phyloP scores from a whole-genome alignment of 2,888 invertebrate species.

The Hoplodrina blanda region DNA sequence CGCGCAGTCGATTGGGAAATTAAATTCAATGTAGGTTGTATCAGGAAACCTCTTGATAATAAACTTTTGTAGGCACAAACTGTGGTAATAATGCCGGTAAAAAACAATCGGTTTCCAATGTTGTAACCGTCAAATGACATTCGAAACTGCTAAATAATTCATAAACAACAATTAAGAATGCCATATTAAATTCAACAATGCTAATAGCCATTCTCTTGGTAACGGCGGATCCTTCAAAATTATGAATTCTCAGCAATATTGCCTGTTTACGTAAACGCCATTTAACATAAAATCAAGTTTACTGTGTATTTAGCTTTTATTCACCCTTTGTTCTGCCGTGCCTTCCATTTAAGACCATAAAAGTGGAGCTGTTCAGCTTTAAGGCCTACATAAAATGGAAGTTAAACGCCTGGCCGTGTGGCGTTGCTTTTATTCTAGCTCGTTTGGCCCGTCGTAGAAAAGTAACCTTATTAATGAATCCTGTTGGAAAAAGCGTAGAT shows the following conservation, averaged over 20 bases:
- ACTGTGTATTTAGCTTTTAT: slow-evolving; percentile 50
- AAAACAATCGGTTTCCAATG: slow-evolving; percentile 31
- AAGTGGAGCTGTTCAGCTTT: slow-evolving; percentile 36
- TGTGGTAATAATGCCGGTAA: slow-evolving; percentile 13
- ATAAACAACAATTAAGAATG: slow-evolving; percentile 42
- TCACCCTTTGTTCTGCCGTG: slow-evolving; percentile 46
- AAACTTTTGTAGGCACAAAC: background rate
- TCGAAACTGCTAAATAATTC: slow-evolving; percentile 51
- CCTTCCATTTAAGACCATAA: slow-evolving; percentile 39
- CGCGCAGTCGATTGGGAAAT: background rate
- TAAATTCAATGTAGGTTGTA: slow-evolving; percentile 1
- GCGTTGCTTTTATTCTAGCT: slow-evolving; percentile 47
- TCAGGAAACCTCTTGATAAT: background rate
- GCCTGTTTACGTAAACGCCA: slow-evolving; percentile 47
- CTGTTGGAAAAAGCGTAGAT: slow-evolving; percentile 39
- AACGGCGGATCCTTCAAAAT: slow-evolving; percentile 43
- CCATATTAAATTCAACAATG: slow-evolving; percentile 44
- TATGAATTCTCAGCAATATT: slow-evolving; percentile 45
- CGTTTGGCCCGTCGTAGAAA: slow-evolving; percentile 34
- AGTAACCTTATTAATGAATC: slow-evolving; percentile 37
- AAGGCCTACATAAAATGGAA: slow-evolving; percentile 46
- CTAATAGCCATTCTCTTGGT: slow-evolving; percentile 32
- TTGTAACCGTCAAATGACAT: slow-evolving; percentile 27
- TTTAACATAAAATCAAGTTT: slow-evolving; percentile 57
- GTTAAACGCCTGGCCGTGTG: slow-evolving; percentile 33